Conservation (phyloP, 2,113 vertebrate genomes). For the Thinocorus orbignyianus region DNA sequence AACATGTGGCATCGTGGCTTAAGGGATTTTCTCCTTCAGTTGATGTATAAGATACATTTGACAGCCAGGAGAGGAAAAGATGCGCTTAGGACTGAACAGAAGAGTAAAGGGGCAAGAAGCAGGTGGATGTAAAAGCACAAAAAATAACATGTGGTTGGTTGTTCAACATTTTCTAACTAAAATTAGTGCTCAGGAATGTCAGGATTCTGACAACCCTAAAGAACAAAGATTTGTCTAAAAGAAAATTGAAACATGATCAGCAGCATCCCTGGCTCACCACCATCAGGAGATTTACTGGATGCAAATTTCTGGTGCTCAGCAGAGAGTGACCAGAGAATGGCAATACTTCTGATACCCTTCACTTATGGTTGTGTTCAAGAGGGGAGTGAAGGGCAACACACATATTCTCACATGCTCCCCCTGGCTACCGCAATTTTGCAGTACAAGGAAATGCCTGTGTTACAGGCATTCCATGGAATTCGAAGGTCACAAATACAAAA, state of each 20-base stretch:
- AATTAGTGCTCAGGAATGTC: neutral
- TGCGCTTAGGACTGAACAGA: neutral
- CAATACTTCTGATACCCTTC: neutral
- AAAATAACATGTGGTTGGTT: neutral
- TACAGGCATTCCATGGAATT: neutral
- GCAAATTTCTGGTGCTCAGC: neutral
- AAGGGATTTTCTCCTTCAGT: conserved; percentile 57
- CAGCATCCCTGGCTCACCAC: neutral
- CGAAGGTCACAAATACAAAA: neutral
- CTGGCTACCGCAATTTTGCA: neutral
- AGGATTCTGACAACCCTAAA: neutral
- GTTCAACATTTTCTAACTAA: neutral
- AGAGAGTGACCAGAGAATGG: neutral
- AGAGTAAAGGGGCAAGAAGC: neutral
- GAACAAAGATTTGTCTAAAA: neutral
- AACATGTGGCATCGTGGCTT: conserved; percentile 44
- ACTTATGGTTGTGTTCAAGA: rapidly evolving
- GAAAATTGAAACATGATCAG: neutral
- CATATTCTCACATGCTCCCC: rapidly evolving
- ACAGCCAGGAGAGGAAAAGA: conserved; percentile 46
- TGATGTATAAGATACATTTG: conserved; percentile 17
- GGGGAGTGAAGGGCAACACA: neutral
- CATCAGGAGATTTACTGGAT: neutral
- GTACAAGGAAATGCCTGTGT: neutral
- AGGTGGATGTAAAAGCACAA: neutral